These are phyloP conservation scores for Hypomecis atomaria DNA, from an alignment of 2,888 invertebrate species.

Conservation along the genomic window DNA sequence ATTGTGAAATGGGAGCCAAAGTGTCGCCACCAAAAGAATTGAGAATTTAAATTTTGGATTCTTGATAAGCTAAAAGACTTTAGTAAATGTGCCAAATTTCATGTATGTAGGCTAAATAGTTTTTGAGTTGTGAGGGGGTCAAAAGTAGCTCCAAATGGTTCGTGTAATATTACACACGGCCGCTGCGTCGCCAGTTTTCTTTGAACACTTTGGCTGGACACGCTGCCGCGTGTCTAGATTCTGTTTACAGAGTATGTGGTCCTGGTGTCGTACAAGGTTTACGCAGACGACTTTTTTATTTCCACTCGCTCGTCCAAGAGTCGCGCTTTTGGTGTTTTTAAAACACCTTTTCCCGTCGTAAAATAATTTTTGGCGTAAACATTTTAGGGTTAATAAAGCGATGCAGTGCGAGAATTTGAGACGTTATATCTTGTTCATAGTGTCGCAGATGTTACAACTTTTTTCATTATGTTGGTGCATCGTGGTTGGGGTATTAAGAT, in stretches of 20 bases:
- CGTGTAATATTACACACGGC: too few species aligned
- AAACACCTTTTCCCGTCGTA: conserved; percentile 57
- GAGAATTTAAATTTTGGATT: too few species aligned
- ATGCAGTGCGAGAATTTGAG: conserved; percentile 49
- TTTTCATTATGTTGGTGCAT: conserved; percentile 21
- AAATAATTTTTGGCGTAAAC: conserved; percentile 68
- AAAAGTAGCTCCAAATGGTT: too few species aligned
- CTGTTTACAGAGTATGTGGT: conserved; percentile 6
- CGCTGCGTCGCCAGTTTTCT: too few species aligned
- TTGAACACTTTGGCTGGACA: too few species aligned
- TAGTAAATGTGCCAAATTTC: too few species aligned
- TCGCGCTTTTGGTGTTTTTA: conserved; percentile 43
- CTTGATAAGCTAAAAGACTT: too few species aligned
- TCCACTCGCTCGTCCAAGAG: conserved; percentile 60
- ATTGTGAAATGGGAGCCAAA: too few species aligned
- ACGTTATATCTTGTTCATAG: conserved; percentile 46
- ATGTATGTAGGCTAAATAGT: too few species aligned
- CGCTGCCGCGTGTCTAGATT: too few species aligned
- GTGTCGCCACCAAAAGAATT: too few species aligned
- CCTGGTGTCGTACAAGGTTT: conserved; percentile 60
- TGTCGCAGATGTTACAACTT: conserved; percentile 33
- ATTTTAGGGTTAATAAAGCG: conserved; percentile 68
- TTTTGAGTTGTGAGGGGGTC: too few species aligned
- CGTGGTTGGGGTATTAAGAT: not conserved
- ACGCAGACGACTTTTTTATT: conserved; percentile 78